Base-by-base conservation (phyloP, 1,140 invertebrate species). In the Drosophila auraria region DNA sequence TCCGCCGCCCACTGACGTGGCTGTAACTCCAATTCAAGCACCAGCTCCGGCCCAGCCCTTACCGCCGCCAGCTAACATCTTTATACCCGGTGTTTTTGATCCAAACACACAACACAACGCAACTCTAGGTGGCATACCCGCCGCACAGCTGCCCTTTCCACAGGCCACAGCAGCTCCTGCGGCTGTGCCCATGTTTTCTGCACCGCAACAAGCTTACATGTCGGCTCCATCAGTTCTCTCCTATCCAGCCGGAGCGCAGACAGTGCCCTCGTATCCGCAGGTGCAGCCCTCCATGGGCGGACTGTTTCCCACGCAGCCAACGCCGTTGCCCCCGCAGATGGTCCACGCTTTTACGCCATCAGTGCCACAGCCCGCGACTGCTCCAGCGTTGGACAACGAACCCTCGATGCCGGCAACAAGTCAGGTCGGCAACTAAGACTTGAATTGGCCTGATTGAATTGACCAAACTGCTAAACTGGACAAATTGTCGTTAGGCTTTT, bases 231-330 rank as follows among this genome's bases (percentile, higher is more conserved):
- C 84, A 12, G 49, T 78, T 15, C 72, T 92, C 15, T 92, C 91
- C 36, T 92, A 92, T 76, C 90, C 91, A 27, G 73, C 83, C 9
- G 81, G 77, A 12, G 66, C 91, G 12, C 92, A 91, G 62, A 93
- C 92, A 2, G 82, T 92, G 38, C 75, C 91, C 25, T 90, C 92
- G 38, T 93, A 92, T 80, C 92, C 92, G 20, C 92, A 93, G 61
- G 86, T 93, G 15, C 92, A 93, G 44, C 82, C 91, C 51, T 84
- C 91, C 1, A 92, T 91, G 89, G 82, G 83, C 12, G 91, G 87
- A 27, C 57, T 90, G 12, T 92, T 92, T 66, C 82, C 87, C 20
- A 87, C 91, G 51, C 84, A 89, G 59, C 73, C 87, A 33, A 92
- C 91, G 68, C 91, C 91, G 47, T 59, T 92, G 74, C 91, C 91